These are phyloP conservation scores for Chrysomela aeneicollis DNA, from an alignment of 2,888 invertebrate genomes.

Conservation along the genomic window DNA sequence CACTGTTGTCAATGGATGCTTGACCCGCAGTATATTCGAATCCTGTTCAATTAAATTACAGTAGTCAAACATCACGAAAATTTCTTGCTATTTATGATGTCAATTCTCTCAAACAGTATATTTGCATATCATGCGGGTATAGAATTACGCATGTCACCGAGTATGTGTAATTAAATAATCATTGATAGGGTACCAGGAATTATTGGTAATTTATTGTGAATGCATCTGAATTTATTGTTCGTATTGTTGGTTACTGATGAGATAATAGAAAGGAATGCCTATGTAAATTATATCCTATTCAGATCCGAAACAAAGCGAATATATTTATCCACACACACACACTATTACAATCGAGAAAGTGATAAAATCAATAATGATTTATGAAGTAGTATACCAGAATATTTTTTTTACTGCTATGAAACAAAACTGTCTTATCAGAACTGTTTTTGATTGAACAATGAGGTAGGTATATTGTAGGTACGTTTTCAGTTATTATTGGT, in stretches of 20 bases:
- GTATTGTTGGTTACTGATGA: conserved; percentile 11
- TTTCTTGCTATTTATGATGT: conserved; percentile 15
- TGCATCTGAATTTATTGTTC: conserved; percentile 31
- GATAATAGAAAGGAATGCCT: conserved; percentile 5
- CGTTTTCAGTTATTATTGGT: no score
- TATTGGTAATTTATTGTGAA: conserved; percentile 36
- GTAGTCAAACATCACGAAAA: neutral
- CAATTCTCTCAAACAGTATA: conserved; percentile 6
- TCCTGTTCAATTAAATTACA: neutral
- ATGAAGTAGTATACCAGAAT: no score
- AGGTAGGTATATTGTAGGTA: no score
- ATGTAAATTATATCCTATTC: conserved; percentile 17
- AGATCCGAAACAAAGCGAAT: neutral
- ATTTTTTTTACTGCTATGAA: no score
- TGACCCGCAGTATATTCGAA: neutral
- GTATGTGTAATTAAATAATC: conserved; percentile 42
- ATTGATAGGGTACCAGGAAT: conserved; percentile 37
- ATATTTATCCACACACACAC: no score
- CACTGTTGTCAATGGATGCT: neutral
- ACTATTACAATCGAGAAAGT: neutral
- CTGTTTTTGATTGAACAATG: no score
- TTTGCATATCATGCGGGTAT: conserved; percentile 38
- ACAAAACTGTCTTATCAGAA: no score
- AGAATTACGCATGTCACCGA: conserved; percentile 40
- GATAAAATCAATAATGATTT: no score